phyloP scores from a whole-genome alignment of 2,797 vertebrate species.

The Ciconia nigra region DNA sequence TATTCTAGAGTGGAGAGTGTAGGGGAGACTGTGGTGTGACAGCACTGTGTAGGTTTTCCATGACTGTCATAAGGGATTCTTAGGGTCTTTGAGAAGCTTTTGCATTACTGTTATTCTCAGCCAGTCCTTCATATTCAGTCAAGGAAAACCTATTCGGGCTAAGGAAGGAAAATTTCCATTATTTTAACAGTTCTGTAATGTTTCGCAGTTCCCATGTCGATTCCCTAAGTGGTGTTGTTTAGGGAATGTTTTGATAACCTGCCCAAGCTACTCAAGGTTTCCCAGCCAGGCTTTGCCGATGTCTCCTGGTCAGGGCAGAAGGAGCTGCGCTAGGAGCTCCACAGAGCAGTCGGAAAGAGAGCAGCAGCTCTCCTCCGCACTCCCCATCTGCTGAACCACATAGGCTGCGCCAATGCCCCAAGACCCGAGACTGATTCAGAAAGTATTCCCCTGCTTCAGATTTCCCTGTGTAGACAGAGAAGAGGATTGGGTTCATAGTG shows the following conservation, averaged over 20 bases:
- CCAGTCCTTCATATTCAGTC: background rate
- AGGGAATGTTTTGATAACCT: background rate
- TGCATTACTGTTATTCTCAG: background rate
- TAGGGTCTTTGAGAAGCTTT: background rate
- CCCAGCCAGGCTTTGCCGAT: background rate
- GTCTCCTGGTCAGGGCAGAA: background rate
- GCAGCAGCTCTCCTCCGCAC: background rate
- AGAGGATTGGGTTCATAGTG: background rate
- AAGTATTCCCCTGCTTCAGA: background rate
- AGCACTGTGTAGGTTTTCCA: background rate
- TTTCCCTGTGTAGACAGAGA: background rate
- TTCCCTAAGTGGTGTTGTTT: background rate
- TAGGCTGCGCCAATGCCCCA: fast-evolving
- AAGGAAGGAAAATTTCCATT: background rate
- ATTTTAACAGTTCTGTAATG: background rate
- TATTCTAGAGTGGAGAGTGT: background rate
- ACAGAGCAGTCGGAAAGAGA: fast-evolving
- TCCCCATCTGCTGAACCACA: fast-evolving
- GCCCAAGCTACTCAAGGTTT: background rate
- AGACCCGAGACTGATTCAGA: background rate
- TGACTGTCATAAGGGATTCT: background rate
- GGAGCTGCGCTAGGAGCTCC: background rate
- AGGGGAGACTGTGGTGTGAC: background rate
- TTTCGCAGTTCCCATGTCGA: background rate
- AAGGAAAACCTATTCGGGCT: background rate